Conservation (phyloP, 2,113 vertebrate species). For the Hippocampus barbouri region DNA sequence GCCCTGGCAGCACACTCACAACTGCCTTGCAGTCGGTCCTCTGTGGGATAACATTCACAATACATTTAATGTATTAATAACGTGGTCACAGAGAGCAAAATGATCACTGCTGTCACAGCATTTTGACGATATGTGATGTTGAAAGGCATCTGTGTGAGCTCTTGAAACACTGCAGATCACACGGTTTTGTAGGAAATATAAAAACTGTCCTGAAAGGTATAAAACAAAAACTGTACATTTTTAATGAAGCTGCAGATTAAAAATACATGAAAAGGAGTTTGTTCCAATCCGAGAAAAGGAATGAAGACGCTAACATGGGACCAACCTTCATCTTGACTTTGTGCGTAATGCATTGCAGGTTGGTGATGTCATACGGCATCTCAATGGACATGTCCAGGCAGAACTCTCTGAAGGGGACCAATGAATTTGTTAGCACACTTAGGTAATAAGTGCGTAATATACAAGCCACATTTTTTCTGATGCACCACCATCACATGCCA, state of each 20-base stretch:
- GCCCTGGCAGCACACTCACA: conserved; percentile 70
- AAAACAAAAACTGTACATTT: background rate
- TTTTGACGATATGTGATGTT: background rate
- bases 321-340: conserved; percentile 77
- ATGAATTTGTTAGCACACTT: background rate
- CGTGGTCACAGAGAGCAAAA: background rate
- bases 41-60: conserved; percentile 48
- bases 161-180: background rate
- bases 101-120: background rate
- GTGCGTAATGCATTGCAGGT: conserved; percentile 71
- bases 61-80: background rate
- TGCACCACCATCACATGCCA: background rate
- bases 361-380: conserved; percentile 76
- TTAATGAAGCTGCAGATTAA: background rate
- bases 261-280: background rate
- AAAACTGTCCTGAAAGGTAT: background rate
- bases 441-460: background rate
- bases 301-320: background rate
- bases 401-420: conserved; percentile 65
- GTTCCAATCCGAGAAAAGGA: background rate
- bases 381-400: conserved; percentile 75
- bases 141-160: background rate
- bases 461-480: background rate
- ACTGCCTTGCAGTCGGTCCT: conserved; percentile 80
- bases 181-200: background rate